A percentile compares a stretch with the other conserved stretches of the same genome.
phyloP scores from a whole-genome alignment of 2,888 invertebrate genomes.

The Lithodes maja region DNA sequence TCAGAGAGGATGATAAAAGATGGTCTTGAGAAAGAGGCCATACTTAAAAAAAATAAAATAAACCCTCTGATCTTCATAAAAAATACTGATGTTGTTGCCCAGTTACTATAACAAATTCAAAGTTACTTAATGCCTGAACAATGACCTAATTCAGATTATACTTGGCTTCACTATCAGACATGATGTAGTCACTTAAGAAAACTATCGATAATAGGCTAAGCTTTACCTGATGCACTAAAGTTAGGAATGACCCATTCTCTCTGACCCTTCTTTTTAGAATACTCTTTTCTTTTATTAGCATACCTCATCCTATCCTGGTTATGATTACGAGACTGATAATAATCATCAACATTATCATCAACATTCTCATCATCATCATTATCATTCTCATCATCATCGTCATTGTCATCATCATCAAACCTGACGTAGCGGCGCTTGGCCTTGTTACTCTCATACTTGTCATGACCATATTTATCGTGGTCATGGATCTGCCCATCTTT shows the following conservation, averaged over 20 bases:
- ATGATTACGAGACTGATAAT: conserved; percentile 32
- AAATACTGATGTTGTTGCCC: too few relatives aligned
- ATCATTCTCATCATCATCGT: conserved; percentile 10
- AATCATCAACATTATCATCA: neutral
- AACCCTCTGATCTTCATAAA: too few relatives aligned
- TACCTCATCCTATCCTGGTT: conserved; percentile 24
- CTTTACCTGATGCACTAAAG: conserved; percentile 56
- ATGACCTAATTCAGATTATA: too few relatives aligned
- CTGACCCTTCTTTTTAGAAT: conserved; percentile 39
- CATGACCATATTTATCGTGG: conserved; percentile 39
- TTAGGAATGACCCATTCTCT: conserved; percentile 65
- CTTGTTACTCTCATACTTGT: conserved; percentile 37
- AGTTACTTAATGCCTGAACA: too few relatives aligned
- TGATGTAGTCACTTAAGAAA: neutral
- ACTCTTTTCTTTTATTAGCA: conserved; percentile 8
- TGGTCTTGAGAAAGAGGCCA: too few relatives aligned
- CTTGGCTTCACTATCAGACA: too few relatives aligned
- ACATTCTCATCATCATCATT: neutral
- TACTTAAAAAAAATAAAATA: too few relatives aligned
- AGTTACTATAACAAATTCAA: too few relatives aligned
- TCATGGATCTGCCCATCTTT: conserved; percentile 11
- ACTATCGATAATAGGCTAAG: conserved; percentile 42
- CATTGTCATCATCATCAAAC: conserved; percentile 54
- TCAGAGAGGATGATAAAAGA: too few relatives aligned
- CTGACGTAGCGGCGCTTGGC: conserved; percentile 56